A percentile compares a stretch with the other conserved stretches of the same genome.
Conservation (phyloP, 2,888 invertebrate species). For the Camptogramma bilineatum region DNA sequence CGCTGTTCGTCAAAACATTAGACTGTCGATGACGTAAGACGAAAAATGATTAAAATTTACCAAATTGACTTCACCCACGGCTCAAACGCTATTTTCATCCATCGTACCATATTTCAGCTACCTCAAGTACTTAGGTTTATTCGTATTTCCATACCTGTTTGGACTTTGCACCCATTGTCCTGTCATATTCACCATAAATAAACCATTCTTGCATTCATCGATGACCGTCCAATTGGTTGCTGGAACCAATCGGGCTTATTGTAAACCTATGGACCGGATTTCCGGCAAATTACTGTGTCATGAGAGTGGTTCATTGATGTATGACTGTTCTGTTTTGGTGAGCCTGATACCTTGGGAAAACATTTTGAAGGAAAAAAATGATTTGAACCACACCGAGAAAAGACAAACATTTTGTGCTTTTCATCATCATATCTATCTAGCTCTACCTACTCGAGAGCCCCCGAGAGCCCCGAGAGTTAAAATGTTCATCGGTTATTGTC, state of each 20-base stretch:
- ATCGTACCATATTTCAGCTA: not conserved
- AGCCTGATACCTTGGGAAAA: not conserved
- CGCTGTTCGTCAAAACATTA: too few species aligned
- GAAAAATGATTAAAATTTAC: too few species aligned
- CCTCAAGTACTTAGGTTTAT: not conserved
- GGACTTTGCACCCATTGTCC: constrained; percentile 26
- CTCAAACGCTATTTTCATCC: not conserved
- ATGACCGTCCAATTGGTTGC: constrained; percentile 35
- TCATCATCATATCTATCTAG: too few species aligned
- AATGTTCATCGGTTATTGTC: not conserved
- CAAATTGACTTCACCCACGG: not conserved
- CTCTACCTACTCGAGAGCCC: too few species aligned
- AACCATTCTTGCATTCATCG: constrained; percentile 24
- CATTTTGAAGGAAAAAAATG: too few species aligned
- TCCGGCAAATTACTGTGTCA: constrained; percentile 35
- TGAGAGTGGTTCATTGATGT: constrained; percentile 7
- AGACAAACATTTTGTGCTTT: too few species aligned
- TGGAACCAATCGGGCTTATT: constrained; percentile 37
- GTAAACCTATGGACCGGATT: constrained; percentile 31
- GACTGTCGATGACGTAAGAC: too few species aligned
- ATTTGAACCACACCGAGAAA: too few species aligned
- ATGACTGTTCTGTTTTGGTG: not conserved
- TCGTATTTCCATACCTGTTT: constrained; percentile 9
- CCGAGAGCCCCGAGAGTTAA: too few species aligned
- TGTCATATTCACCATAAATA: constrained; percentile 10